Percentiles rank a stretch among this genome's conserved stretches.
Evolutionary conservation across 2,113 vertebrate species (phyloP).

Genomic region (Hypomesus transpacificus): DNA sequence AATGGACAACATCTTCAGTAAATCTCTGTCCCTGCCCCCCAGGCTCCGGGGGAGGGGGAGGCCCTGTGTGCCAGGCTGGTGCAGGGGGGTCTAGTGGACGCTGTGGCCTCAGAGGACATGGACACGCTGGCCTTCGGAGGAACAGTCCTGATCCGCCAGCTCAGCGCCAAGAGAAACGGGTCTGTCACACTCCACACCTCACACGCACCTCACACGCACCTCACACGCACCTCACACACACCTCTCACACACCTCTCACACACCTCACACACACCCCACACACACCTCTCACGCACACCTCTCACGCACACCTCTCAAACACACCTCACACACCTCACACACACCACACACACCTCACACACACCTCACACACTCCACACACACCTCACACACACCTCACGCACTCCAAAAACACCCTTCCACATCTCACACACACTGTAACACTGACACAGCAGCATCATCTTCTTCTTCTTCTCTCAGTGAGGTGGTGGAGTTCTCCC

Average conservation of each 20-base stretch:
- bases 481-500: slow-evolving; percentile 70
- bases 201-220: background rate
- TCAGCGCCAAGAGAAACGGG: slow-evolving; percentile 68
- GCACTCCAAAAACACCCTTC: no score
- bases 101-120: slow-evolving; percentile 81
- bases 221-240: no score
- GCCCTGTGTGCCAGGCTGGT: slow-evolving; percentile 74
- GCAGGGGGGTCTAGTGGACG: slow-evolving; percentile 59
- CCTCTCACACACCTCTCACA: no score
- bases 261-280: no score
- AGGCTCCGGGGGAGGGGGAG: slow-evolving; percentile 79
- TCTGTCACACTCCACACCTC: slow-evolving; percentile 15
- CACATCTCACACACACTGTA: background rate
- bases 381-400: no score
- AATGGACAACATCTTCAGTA: background rate
- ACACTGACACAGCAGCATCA: background rate
- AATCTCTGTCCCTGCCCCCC: background rate
- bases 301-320: no score
- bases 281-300: no score
- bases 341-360: no score
- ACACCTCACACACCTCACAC: no score
- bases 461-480: slow-evolving; percentile 44
- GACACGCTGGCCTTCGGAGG: slow-evolving; percentile 78
- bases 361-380: no score
- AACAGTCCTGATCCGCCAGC: slow-evolving; percentile 67